Evolutionary conservation across 2,113 vertebrate genomes (phyloP), one percentile per base, ranked within the genome.

Genomic region (Mustela nigripes): DNA sequence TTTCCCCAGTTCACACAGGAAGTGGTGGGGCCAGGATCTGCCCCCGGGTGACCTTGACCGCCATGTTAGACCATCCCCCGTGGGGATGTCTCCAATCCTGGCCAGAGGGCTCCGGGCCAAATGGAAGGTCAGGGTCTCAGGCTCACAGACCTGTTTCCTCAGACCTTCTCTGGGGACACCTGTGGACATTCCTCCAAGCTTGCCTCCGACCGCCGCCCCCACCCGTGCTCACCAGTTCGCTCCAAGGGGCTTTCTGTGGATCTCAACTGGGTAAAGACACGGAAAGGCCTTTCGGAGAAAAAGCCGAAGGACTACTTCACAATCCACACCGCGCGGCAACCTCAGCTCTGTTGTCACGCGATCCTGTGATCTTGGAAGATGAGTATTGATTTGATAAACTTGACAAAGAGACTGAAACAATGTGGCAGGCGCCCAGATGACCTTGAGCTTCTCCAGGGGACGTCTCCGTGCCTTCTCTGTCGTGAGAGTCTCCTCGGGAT

Each of bases 151-250:
- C 26, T 4, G 2, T 36, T 42, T 81, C 63, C 31, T 82, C 81
- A 45, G 63, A 28, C 9, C 12, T 2, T 22, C 42, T 36, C 9
- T 81, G n/a, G 28, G 19, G 73, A 9, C 74, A 69, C 48, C 85
- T 36, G 39, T 36, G 69, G 39, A 73, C 33, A 12, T 16, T 79
- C 78, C 89, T 12, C 19, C 33, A 42, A 15, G 56, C 45, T 42
- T 3, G 4, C 24, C 10, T 42, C 19, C 8, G 5, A 5, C 33
- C 18, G 5, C 28, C 2, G 0, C 10, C 53, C 5, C 45, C 22
- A 11, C 76, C 36, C 42, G 42, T 2, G 28, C 21, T 21, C 16
- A 28, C 73, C 67, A 18, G 0, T 16, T 56, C 1, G 0, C 56
- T 48, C 76, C 42, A 19, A 48, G 50, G 56, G 53, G 10, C 67